Percentiles rank a stretch among this genome's conserved stretches.
Evolutionary conservation across 2,888 invertebrate genomes (phyloP).

Genomic region (Diloba caeruleocephala): DNA sequence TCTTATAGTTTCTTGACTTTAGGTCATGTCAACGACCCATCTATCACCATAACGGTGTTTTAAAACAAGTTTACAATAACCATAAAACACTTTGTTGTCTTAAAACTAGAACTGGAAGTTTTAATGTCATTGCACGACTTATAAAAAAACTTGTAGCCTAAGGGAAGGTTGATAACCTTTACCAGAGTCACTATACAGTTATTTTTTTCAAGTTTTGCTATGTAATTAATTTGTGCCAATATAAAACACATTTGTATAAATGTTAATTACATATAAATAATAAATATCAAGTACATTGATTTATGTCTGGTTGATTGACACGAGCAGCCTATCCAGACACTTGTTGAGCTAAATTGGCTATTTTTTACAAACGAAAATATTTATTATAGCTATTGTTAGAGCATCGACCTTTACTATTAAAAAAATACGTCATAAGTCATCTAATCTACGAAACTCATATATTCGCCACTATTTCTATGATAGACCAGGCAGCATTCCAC

Average conservation of each 20-base stretch:
- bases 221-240: conserved; percentile 2
- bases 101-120: not conserved
- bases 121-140: conserved; percentile 13
- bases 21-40: conserved; percentile 19
- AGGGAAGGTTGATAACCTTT: conserved; percentile 34
- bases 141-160: conserved; percentile 9
- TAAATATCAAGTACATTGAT: not conserved
- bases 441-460: not conserved
- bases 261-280: conserved; percentile 2
- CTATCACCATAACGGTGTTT: conserved; percentile 23
- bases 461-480: not conserved
- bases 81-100: conserved; percentile 10
- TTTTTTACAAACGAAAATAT: not conserved
- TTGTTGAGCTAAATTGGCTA: not conserved
- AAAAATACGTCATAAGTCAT: conserved; percentile 36
- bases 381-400: conserved; percentile 30
- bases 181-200: conserved; percentile 16
- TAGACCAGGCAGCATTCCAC: not conserved
- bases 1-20: conserved; percentile 2
- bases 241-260: conserved; percentile 27
- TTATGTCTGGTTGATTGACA: conserved; percentile 7
- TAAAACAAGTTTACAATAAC: conserved; percentile 19
- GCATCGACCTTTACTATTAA: conserved; percentile 37
- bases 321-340: not conserved
- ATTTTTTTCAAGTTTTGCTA: conserved; percentile 13